A percentile compares a stretch with the other conserved stretches of the same genome.
These are phyloP conservation scores for Rhyacichthys aspro DNA, from an alignment of 2,797 vertebrate species.

Conservation along the genomic window DNA sequence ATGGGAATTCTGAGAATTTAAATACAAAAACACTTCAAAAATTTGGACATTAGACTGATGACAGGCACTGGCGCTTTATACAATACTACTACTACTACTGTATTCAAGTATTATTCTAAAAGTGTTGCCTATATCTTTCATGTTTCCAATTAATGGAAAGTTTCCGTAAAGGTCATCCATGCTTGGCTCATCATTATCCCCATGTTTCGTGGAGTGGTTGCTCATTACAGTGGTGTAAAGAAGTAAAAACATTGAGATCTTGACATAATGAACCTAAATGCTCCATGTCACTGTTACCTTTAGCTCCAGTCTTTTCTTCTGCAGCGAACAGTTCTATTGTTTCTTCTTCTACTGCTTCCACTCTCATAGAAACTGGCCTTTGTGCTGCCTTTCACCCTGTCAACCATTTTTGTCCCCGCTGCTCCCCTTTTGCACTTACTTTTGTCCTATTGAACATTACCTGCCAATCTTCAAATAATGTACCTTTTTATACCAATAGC, in stretches of 20 bases:
- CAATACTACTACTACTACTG: not conserved
- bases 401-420: conserved; percentile 5
- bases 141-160: conserved; percentile 41
- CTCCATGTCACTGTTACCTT: conserved; percentile 44
- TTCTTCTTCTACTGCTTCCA: conserved; percentile 9
- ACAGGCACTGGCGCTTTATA: too few relatives aligned
- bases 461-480: conserved; percentile 12
- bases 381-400: conserved; percentile 15
- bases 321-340: conserved; percentile 12
- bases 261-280: conserved; percentile 57
- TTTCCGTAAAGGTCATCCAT: conserved; percentile 47
- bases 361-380: conserved; percentile 6
- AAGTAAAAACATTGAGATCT: conserved; percentile 45
- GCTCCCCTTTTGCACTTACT: conserved; percentile 3
- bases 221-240: conserved; percentile 56
- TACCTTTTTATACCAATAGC: conserved; percentile 1
- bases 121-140: conserved; percentile 3
- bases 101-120: conserved; percentile 5
- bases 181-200: conserved; percentile 51
- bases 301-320: conserved; percentile 10
- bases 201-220: conserved; percentile 33
- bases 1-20: too few relatives aligned
- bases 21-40: too few relatives aligned
- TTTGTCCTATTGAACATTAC: conserved; percentile 7
- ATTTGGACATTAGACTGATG: too few relatives aligned